phyloP scores from a whole-genome alignment of 1,140 invertebrate genomes.

The Heliconius himera region DNA sequence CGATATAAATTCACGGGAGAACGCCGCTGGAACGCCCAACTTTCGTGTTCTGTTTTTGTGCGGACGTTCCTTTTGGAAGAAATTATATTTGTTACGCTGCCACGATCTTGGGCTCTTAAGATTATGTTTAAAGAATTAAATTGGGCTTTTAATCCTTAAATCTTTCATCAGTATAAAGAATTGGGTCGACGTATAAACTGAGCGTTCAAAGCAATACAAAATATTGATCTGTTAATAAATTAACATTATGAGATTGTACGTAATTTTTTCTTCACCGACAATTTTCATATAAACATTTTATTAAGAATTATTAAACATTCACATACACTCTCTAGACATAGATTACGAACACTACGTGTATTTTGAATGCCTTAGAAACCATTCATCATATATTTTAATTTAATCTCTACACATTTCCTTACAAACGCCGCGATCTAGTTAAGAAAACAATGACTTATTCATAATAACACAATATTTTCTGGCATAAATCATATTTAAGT shows the following conservation, averaged over 20 bases:
- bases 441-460: conserved; percentile 76
- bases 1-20: conserved; percentile 77
- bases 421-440: conserved; percentile 61
- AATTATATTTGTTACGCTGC: conserved; percentile 74
- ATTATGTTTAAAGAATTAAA: too few relatives aligned
- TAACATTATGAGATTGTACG: too few relatives aligned
- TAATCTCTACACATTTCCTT: conserved; percentile 52
- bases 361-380: not conserved
- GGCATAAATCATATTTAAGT: conserved; percentile 78
- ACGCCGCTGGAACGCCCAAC: conserved; percentile 68
- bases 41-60: conserved; percentile 77
- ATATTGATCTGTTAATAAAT: too few relatives aligned
- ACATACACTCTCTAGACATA: not conserved
- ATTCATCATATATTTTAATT: conserved; percentile 51
- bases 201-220: too few relatives aligned
- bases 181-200: too few relatives aligned
- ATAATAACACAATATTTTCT: conserved; percentile 75
- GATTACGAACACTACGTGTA: not conserved
- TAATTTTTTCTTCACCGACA: too few relatives aligned
- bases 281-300: too few relatives aligned
- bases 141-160: too few relatives aligned
- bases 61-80: conserved; percentile 60
- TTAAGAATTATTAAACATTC: not conserved
- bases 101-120: conserved; percentile 22
- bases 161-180: too few relatives aligned